phyloP scores from a whole-genome alignment of 2,888 invertebrate species.

The Tenthredo amoena region DNA sequence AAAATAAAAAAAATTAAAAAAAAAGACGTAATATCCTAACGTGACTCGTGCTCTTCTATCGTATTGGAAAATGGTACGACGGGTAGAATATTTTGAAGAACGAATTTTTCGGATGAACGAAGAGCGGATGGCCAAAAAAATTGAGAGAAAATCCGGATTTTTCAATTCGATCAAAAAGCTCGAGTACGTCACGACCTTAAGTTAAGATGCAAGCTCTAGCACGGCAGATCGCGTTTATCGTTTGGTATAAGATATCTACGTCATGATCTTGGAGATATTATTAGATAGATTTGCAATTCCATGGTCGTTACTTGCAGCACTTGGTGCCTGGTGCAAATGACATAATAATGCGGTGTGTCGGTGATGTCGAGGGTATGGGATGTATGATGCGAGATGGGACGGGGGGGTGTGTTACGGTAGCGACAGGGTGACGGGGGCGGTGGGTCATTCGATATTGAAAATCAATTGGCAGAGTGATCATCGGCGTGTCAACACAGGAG shows the following conservation, averaged over 20 bases:
- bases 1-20: background rate
- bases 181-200: background rate
- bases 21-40: background rate
- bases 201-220: background rate
- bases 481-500: conserved; percentile 37
- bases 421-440: background rate
- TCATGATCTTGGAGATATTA: conserved; percentile 30
- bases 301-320: conserved; percentile 47
- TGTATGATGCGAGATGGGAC: background rate
- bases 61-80: too few relatives aligned
- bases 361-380: conserved; percentile 16
- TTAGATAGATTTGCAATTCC: conserved; percentile 52
- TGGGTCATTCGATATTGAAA: conserved; percentile 51
- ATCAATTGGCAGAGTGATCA: conserved; percentile 49
- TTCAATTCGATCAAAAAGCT: too few relatives aligned
- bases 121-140: background rate
- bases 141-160: too few relatives aligned
- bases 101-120: background rate
- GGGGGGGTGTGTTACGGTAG: background rate
- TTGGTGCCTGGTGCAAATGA: conserved; percentile 48
- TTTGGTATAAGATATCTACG: background rate
- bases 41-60: too few relatives aligned
- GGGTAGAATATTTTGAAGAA: too few relatives aligned
- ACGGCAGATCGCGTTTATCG: background rate
- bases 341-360: conserved; percentile 52